Percentiles rank a stretch among this genome's conserved stretches.
phyloP scores from a whole-genome alignment of 2,888 invertebrate genomes.

The Yponomeuta plumbellus region DNA sequence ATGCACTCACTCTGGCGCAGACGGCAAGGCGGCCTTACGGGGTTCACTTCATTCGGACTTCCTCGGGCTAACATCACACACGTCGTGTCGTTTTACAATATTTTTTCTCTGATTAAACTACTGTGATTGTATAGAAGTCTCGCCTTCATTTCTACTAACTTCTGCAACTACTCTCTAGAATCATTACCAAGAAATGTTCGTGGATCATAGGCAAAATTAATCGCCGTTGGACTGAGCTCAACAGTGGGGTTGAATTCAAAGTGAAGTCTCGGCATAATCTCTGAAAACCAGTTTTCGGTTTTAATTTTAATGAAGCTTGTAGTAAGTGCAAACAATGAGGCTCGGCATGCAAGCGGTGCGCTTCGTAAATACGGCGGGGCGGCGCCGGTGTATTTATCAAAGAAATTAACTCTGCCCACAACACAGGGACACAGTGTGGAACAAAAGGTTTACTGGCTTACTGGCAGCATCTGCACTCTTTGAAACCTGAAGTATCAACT shows the following conservation, averaged over 20 bases:
- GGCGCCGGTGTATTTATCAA: background rate
- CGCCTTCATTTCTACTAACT: too few species aligned
- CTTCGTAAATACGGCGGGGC: background rate
- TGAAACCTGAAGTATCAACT: background rate
- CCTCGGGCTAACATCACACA: too few species aligned
- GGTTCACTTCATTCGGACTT: too few species aligned
- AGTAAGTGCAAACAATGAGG: background rate
- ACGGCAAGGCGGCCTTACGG: too few species aligned
- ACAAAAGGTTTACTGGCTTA: background rate
- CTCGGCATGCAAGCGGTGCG: background rate
- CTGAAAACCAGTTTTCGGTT: background rate
- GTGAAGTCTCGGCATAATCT: background rate
- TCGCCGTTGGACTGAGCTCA: too few species aligned
- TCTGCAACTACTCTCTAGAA: too few species aligned
- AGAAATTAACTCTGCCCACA: background rate
- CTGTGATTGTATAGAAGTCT: too few species aligned
- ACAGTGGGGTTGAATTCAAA: background rate
- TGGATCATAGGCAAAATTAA: too few species aligned
- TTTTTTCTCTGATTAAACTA: too few species aligned
- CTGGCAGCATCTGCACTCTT: background rate
- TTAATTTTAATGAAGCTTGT: background rate
- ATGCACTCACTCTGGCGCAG: too few species aligned
- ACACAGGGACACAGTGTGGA: background rate
- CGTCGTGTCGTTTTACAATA: too few species aligned
- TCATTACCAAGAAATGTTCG: too few species aligned